Base-by-base conservation (phyloP, 2,797 vertebrate species). In the Microchirus variegatus region DNA sequence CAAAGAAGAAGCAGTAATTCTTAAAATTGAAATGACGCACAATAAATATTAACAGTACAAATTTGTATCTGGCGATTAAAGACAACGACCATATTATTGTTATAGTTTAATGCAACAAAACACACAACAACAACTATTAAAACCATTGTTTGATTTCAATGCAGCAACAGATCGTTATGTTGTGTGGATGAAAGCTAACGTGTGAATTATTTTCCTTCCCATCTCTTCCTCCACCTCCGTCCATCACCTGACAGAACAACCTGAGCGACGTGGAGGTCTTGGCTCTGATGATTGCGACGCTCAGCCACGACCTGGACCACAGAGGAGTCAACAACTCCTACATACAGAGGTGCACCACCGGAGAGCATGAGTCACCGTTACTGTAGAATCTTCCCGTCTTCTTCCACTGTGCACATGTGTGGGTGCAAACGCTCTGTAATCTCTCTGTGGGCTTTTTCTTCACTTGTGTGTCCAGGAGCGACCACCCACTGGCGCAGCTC, bases 291-390 rank as follows among this genome's bases (percentile, higher is more conserved):
- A 97, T 99, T 13, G 96, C 97, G 3, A 94, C 97, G 0, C 87
- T 99, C 50, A 94, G 97, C 87, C 97, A 99, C 1, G 97, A 99
- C 78, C 81, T 99, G 88, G 97, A 99, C 85, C 97, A 99, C 89
- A 91, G 97, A 50, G 97, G 97, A n/a, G 96, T 99, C 83, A 99
- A 99, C 90, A 99, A 99, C 88, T 96, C 96, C 9, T 99, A 96
- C 80, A 99, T 99, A 71, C 95, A 99, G 81, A 94, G 96, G 96
- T 99, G 62, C 35, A 46, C 17, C 12, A 4, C 31, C 31, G 8
- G 31, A 47, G 55, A 44, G 31, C 31, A 16, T 59, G 18, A 66
- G 7, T 48, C 44, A 61, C 16, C 14, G 3, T 22, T 38, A 47
- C 31, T 6, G 31, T 31, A 1, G 7, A 38, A n/a, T 22, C 22